A percentile compares a stretch with the other conserved stretches of the same genome.
Conservation (phyloP, 2,113 vertebrate genomes). For the Rhegmatorhina hoffmannsi region DNA sequence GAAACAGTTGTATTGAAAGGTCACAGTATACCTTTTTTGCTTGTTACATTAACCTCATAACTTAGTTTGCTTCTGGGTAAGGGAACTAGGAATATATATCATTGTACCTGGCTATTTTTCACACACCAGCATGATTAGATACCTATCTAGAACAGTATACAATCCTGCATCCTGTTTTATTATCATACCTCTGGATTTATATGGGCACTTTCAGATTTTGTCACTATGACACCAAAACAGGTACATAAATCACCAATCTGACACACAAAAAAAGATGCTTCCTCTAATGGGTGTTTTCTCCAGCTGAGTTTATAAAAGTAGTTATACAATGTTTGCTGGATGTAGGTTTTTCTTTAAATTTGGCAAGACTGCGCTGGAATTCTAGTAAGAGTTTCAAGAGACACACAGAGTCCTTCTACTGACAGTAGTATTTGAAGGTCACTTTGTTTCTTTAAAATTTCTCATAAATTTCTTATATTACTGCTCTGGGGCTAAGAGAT, state of each 20-base stretch:
- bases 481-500: neutral
- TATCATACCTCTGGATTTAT: neutral
- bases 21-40: neutral
- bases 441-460: neutral
- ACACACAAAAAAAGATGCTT: neutral
- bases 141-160: rapidly evolving
- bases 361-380: neutral
- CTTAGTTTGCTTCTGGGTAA: conserved; percentile 32
- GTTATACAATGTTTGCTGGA: neutral
- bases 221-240: neutral
- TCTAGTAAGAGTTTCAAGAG: neutral
- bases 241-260: neutral
- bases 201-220: neutral
- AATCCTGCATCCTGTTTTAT: rapidly evolving
- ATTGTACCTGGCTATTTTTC: neutral
- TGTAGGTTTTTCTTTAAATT: neutral
- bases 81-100: neutral
- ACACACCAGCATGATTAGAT: neutral
- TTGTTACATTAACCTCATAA: neutral
- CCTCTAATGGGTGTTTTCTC: neutral
- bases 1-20: conserved; percentile 39
- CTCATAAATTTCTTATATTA: neutral
- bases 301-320: neutral
- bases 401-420: neutral
- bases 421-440: neutral